Evolutionary conservation across 2,113 vertebrate genomes (phyloP).

Genomic region (Sterrhoptilus dennistouni): DNA sequence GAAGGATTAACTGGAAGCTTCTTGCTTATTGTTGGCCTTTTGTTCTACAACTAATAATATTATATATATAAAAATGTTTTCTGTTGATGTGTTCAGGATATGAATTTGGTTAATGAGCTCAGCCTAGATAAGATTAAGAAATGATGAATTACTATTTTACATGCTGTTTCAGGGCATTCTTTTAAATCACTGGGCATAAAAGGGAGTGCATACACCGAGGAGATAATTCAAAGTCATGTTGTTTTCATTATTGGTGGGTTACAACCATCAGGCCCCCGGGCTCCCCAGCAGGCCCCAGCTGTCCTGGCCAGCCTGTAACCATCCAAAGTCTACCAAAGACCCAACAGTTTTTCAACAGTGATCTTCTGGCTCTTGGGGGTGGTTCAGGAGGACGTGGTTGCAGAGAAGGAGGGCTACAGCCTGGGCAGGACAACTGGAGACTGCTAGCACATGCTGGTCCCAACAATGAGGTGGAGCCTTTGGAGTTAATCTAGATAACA

Average conservation of each 20-base stretch:
- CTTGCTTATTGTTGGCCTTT: neutral
- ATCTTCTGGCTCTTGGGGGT: fast-evolving
- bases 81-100: neutral
- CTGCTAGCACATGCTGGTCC: fast-evolving
- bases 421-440: neutral
- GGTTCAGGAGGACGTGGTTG: neutral
- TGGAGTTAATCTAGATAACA: neutral
- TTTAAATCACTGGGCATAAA: neutral
- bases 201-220: neutral
- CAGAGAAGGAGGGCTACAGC: neutral
- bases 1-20: neutral
- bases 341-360: fast-evolving
- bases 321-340: neutral
- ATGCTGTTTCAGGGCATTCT: fast-evolving
- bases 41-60: neutral
- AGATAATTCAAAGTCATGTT: neutral
- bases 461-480: fast-evolving
- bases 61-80: neutral
- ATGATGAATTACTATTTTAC: neutral
- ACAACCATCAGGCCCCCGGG: neutral
- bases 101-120: neutral
- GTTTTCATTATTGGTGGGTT: neutral
- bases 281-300: neutral
- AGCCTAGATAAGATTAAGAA: neutral
- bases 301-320: neutral